Conservation (phyloP, 2,113 vertebrate genomes). For the Pedetes capensis region DNA sequence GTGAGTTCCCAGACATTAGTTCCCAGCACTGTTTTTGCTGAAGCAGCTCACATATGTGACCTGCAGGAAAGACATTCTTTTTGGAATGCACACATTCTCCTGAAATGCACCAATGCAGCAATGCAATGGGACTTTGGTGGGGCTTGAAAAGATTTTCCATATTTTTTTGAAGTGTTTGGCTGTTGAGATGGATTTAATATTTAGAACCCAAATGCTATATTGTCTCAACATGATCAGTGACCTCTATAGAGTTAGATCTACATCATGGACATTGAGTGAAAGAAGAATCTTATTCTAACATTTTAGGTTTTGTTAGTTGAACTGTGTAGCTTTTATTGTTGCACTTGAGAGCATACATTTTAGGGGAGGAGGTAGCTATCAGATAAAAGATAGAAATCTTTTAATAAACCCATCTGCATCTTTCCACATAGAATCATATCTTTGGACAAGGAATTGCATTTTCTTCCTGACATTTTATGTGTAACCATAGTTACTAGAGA, state of each 20-base stretch:
- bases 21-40: neutral
- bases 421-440: neutral
- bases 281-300: slow-evolving; percentile 9
- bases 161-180: neutral
- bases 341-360: neutral
- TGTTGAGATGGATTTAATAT: neutral
- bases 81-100: neutral
- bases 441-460: neutral
- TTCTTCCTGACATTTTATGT: slow-evolving; percentile 24
- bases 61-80: neutral
- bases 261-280: neutral
- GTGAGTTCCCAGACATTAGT: neutral
- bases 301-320: neutral
- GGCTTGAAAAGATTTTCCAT: neutral
- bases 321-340: neutral
- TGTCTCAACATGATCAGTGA: neutral
- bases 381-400: neutral
- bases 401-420: neutral
- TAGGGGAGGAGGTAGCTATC: neutral
- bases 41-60: neutral
- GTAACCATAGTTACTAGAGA: slow-evolving; percentile 37
- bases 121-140: no score
- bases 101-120: neutral
- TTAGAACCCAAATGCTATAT: neutral
- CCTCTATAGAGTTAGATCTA: neutral